Evolutionary conservation across 2,797 vertebrate species (phyloP).

Genomic region (Sebastes dallii): DNA sequence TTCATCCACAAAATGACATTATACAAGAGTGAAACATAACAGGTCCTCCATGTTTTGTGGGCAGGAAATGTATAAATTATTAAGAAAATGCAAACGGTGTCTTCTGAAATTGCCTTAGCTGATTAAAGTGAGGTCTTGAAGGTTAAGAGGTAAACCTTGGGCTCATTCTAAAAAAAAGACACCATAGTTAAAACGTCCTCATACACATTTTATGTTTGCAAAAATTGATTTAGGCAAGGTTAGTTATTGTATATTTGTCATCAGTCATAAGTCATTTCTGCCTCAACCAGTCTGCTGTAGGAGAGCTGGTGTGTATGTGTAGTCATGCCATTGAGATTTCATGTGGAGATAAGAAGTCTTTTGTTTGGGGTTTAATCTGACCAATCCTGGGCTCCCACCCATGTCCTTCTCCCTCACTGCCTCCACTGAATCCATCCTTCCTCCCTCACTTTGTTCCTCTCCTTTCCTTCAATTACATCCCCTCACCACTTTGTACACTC

Average conservation of each 20-base stretch:
- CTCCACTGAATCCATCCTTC: conserved; percentile 41
- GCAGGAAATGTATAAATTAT: neutral
- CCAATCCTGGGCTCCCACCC: conserved; percentile 40
- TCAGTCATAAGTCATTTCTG: neutral
- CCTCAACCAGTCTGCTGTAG: neutral
- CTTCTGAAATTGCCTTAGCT: neutral
- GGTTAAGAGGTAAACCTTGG: neutral
- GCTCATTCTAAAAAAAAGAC: neutral
- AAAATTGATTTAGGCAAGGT: neutral
- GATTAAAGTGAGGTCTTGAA: neutral
- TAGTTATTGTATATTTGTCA: neutral
- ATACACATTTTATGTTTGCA: neutral
- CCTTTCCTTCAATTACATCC: conserved; percentile 22
- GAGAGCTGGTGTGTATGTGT: conserved; percentile 24
- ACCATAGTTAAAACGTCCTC: neutral
- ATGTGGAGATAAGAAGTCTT: conserved; percentile 70
- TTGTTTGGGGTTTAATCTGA: conserved; percentile 72
- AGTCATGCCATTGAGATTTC: conserved; percentile 62
- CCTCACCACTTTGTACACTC: neutral
- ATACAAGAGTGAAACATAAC: neutral
- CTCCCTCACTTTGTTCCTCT: conserved; percentile 26
- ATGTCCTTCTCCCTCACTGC: conserved; percentile 50
- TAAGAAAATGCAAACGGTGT: neutral
- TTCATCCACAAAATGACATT: neutral
- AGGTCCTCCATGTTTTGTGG: neutral